Evolutionary conservation across 64 coral and sea anemone species (phyloP), one percentile per base, ranked within the genome.

Genomic region (Pocillopora damicornis): DNA sequence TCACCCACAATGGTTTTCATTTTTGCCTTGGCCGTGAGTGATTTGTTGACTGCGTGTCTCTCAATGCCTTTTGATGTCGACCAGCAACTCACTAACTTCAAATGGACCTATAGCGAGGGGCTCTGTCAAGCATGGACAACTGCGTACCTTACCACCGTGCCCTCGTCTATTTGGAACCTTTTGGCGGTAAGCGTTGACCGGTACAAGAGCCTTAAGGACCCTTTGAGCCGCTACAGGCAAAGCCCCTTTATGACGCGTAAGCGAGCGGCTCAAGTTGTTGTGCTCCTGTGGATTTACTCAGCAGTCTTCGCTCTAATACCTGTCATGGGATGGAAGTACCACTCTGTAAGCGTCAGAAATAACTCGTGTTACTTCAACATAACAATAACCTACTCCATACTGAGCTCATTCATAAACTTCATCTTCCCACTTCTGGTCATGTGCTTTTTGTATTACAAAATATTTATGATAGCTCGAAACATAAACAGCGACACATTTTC

Each of bases 101-200:
- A 72, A 66, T 97, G 94, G 94, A 79, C 81, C 0, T 91, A 90
- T 16, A 92, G 91, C 18, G 94, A 97, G 60, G 71, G 63, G 4
- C 79, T 93, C 57, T 97, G 94, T 30, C 72, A 79, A 4, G 91
- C 90, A 58, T 97, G 94, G 94, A 93, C 94, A 15, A 90, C 91
- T 36, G 73, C 89, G 59, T 97, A 97, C 61, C 94, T 97, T 8
- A 78, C 93, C 37, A 92, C 82, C 11, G 94, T 97, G 17, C 94
- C 94, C 15, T 90, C 94, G 9, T 97, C 94, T 30, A 97, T 97
- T 87, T 90, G 87, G 82, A 96, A 92, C 75, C 83, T 96, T 1
- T 67, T 96, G 20, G 83, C 87, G n/a, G 67, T 96, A 45, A 96
- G 94, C 60, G 87, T 87, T 11, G 94, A 96, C 60, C 94, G 94